Conservation (phyloP, 1,140 invertebrate species). For the Aphelinus atriplicis region DNA sequence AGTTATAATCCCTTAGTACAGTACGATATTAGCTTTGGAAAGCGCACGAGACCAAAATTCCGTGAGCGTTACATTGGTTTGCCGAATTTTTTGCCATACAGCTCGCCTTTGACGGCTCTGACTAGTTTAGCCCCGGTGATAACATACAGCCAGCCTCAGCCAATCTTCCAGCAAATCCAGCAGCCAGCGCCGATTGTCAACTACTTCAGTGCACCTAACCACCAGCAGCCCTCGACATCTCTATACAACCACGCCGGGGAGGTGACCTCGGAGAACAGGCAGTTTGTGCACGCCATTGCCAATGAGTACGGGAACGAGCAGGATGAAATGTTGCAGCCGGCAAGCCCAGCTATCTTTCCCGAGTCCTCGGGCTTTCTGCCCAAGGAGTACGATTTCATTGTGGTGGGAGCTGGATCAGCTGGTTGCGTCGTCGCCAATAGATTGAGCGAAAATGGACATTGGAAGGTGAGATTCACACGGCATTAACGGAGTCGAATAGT, state of each 20-base stretch:
- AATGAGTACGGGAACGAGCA: background rate
- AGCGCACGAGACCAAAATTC: slow-evolving; percentile 27
- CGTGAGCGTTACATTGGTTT: slow-evolving; percentile 22
- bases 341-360: slow-evolving; percentile 32
- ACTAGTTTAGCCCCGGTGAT: no score
- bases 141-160: no score
- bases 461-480: slow-evolving; percentile 56
- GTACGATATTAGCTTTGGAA: slow-evolving; percentile 33
- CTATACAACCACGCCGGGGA: background rate
- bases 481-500: no score
- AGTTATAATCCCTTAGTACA: background rate
- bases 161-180: background rate
- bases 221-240: background rate
- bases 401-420: slow-evolving; percentile 74
- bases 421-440: slow-evolving; percentile 75
- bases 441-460: slow-evolving; percentile 66
- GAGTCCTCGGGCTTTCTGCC: slow-evolving; percentile 5
- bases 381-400: slow-evolving; percentile 66
- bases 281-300: background rate
- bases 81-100: background rate
- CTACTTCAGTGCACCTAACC: background rate
- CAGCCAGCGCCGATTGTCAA: background rate
- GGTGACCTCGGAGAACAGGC: background rate
- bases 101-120: no score
- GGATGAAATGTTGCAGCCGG: background rate